Evolutionary conservation across 2,888 invertebrate species (phyloP).

Genomic region (Drosophila siamana): DNA sequence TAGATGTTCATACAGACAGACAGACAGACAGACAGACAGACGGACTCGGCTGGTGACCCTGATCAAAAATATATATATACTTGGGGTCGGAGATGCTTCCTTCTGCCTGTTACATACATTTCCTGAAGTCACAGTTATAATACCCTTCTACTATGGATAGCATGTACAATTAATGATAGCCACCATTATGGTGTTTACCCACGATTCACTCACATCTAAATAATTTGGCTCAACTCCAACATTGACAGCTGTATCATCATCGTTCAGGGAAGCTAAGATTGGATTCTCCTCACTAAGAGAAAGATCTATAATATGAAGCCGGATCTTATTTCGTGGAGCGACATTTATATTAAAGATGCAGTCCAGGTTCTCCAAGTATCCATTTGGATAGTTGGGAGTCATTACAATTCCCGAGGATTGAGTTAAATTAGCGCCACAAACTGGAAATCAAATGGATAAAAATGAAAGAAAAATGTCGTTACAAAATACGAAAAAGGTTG

Average conservation of each 20-base stretch:
- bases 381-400: constrained; percentile 91
- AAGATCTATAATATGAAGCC: constrained; percentile 89
- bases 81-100: too few species aligned
- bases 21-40: too few species aligned
- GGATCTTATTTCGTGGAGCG: constrained; percentile 88
- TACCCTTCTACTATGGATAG: too few species aligned
- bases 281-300: constrained; percentile 55
- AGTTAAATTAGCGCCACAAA: constrained; percentile 88
- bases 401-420: constrained; percentile 87
- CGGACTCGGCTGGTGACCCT: too few species aligned
- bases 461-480: too few species aligned
- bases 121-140: too few species aligned
- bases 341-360: constrained; percentile 90
- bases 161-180: too few species aligned
- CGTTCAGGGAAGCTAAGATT: not conserved
- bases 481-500: too few species aligned
- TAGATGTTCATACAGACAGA: too few species aligned
- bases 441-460: constrained; percentile 78
- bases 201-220: constrained; percentile 80
- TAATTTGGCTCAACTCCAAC: constrained; percentile 85
- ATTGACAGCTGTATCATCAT: not conserved
- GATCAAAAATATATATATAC: too few species aligned
- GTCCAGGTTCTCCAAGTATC: constrained; percentile 88
- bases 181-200: too few species aligned
- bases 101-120: too few species aligned